phyloP scores from a whole-genome alignment of 2,888 invertebrate genomes.

The Empis stercorea region DNA sequence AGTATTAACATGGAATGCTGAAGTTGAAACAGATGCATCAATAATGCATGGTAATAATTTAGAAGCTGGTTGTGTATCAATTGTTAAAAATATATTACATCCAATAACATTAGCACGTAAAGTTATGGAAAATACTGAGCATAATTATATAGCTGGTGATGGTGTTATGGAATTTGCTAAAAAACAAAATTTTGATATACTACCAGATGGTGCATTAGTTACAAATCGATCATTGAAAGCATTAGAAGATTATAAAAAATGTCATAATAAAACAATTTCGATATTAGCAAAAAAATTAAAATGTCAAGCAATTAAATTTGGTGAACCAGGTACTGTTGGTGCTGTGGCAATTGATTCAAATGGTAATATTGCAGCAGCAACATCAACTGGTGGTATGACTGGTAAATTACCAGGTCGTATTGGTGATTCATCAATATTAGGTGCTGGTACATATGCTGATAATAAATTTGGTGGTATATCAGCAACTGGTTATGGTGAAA shows the following conservation, averaged over 20 bases:
- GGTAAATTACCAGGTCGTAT: conserved; percentile 65
- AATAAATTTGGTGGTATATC: conserved; percentile 60
- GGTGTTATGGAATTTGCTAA: conserved; percentile 61
- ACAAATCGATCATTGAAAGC: conserved; percentile 48
- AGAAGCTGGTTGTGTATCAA: conserved; percentile 57
- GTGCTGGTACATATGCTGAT: conserved; percentile 65
- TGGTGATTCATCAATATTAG: conserved; percentile 60
- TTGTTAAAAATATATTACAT: conserved; percentile 58
- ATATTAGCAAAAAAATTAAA: background rate
- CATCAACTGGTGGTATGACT: conserved; percentile 73
- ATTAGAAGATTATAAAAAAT: conserved; percentile 36
- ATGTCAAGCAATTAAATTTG: conserved; percentile 14
- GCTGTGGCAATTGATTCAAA: conserved; percentile 61
- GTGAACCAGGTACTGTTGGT: conserved; percentile 67
- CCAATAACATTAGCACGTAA: conserved; percentile 63
- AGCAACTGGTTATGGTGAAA: conserved; percentile 71
- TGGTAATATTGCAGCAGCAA: conserved; percentile 66
- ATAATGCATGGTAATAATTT: conserved; percentile 63
- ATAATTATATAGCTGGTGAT: conserved; percentile 57
- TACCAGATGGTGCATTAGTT: conserved; percentile 51
- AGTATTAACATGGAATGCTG: conserved; percentile 59
- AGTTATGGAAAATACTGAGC: conserved; percentile 62
- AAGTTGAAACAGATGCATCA: conserved; percentile 76
- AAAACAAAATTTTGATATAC: conserved; percentile 42
- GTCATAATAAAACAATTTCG: background rate